Evolutionary conservation across 2,113 vertebrate genomes (phyloP).

Genomic region (Micronycteris hirsuta): DNA sequence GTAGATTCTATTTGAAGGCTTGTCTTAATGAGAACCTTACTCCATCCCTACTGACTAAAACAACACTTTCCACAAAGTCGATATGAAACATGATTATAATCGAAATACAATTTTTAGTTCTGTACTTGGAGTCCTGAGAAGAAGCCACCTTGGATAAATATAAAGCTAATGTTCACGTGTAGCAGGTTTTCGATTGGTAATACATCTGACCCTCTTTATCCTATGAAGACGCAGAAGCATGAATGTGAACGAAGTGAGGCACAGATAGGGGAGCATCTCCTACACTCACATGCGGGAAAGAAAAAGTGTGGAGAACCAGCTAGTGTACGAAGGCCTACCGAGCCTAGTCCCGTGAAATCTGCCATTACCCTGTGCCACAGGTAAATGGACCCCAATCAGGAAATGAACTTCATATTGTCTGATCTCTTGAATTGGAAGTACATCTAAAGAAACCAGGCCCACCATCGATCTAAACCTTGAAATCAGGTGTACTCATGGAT

Average conservation of each 20-base stretch:
- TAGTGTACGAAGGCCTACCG: background rate
- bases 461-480: background rate
- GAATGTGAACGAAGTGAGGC: background rate
- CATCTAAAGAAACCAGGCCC: background rate
- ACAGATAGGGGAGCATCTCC: background rate
- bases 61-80: background rate
- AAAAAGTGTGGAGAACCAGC: background rate
- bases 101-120: background rate
- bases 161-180: background rate
- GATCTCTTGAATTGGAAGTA: background rate
- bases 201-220: background rate
- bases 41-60: background rate
- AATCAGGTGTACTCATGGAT: background rate
- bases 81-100: background rate
- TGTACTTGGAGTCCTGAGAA: background rate
- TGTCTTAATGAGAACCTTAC: background rate
- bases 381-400: background rate
- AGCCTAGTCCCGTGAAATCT: background rate
- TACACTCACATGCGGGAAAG: background rate
- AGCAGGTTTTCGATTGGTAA: background rate
- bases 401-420: background rate
- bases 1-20: background rate
- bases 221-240: background rate
- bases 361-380: background rate
- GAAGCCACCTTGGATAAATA: background rate